These are phyloP conservation scores for Leucophora obtusa DNA, from an alignment of 2,888 invertebrate species.

Conservation along the genomic window DNA sequence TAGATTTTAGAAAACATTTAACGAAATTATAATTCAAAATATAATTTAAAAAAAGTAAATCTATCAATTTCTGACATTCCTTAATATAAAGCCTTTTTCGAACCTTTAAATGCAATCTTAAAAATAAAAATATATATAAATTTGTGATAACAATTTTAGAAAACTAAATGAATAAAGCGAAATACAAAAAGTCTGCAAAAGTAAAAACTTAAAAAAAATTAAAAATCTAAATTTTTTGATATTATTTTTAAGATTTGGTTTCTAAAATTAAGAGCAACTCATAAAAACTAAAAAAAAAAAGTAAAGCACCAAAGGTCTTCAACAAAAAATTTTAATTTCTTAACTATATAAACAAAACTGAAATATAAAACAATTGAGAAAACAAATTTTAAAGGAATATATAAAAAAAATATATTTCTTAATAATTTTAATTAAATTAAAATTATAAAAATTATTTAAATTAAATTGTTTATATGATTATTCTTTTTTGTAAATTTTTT, in stretches of 20 bases:
- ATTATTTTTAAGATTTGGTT: too few species aligned
- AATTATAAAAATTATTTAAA: too few species aligned
- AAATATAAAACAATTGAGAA: neutral
- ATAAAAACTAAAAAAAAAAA: neutral
- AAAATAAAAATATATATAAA: neutral
- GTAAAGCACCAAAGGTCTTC: neutral
- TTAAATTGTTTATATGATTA: too few species aligned
- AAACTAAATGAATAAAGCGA: too few species aligned
- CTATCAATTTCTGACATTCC: constrained; percentile 70
- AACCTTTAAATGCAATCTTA: constrained; percentile 68
- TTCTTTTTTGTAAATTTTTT: too few species aligned
- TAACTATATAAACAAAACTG: too few species aligned
- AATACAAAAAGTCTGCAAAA: too few species aligned
- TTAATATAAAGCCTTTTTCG: constrained; percentile 73
- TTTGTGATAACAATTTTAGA: neutral
- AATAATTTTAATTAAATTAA: too few species aligned
- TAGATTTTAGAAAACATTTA: constrained; percentile 44
- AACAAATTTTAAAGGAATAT: neutral
- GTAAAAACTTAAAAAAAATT: too few species aligned
- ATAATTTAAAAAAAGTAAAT: constrained; percentile 28
- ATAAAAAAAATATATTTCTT: neutral
- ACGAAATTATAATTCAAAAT: neutral
- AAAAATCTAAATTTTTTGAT: too few species aligned
- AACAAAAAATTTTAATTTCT: neutral
- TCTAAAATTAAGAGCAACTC: too few species aligned